Base-by-base conservation (phyloP, 2,113 vertebrate genomes). In the Carettochelys insculpta region DNA sequence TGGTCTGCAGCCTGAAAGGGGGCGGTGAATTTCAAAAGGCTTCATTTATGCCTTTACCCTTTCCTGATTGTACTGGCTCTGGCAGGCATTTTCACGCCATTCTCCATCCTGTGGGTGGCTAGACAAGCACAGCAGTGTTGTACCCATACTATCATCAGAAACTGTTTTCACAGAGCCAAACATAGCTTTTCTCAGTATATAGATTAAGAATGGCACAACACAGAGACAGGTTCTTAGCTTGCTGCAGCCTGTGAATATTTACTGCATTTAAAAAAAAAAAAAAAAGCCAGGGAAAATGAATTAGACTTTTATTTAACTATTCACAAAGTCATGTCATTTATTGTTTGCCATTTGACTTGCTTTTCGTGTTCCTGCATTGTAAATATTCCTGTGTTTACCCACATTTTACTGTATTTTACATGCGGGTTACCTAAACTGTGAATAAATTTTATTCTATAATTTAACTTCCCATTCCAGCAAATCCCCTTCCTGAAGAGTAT, bases 21-120 rank as follows among this genome's bases (percentile, higher is more conserved):
- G 84, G 27, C 50, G 31, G 48, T 80, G 86, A 93, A 95, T 91
- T 95, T 88, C 80, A 52, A 92, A 97, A 95, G 0, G 86, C 80
- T 81, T 90, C 85, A 84, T 89, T 94, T 95, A 89, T 77, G 38
- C 25, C 90, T 81, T 77, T 91, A 48, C 93, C 94, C 92, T 47
- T 58, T 22, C 82, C 31, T 93, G 68, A 81, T 71, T 85, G 90
- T 94, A 94, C 80, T 47, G 52, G 19, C 82, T 94, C 73, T 92
- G 84, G 81, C 71, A 75, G 61, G 71, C 41, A 54, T 95, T 95
- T 97, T 81, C 93, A 92, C 92, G 77, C 82, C 1, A 3, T 41
- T 54, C 1, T 91, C 34, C 83, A 73, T 89, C 22, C 6, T 82
- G 34, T 80, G 85, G 89, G 87, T 90, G 86, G 89, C 85, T 83